phyloP scores from a whole-genome alignment of 1,140 invertebrate species.

The Drosophila athabasca region DNA sequence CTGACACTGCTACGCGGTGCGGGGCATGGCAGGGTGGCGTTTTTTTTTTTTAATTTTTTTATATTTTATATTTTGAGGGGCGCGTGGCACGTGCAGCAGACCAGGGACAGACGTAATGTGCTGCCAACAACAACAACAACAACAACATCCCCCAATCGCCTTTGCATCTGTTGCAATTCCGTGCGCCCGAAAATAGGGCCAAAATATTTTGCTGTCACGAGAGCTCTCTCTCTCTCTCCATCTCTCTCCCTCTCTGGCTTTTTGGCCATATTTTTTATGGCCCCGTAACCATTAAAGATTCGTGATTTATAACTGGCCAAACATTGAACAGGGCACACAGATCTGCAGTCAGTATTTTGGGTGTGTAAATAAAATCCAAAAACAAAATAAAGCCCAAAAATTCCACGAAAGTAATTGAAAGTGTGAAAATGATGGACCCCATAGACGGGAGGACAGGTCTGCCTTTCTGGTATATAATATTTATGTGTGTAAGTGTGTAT shows the following conservation, averaged over 20 bases:
- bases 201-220: slow-evolving; percentile 40
- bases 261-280: slow-evolving; percentile 41
- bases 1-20: slow-evolving; percentile 14
- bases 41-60: slow-evolving; percentile 13
- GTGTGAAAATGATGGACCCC: no score
- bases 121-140: no score
- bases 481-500: no score
- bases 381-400: slow-evolving; percentile 15
- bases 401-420: no score
- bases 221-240: no score
- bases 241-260: slow-evolving; percentile 1
- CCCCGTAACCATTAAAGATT: slow-evolving; percentile 55
- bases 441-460: no score
- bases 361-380: slow-evolving; percentile 8
- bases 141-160: slow-evolving; percentile 58
- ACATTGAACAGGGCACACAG: slow-evolving; percentile 21
- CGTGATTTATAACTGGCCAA: slow-evolving; percentile 59
- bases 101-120: slow-evolving; percentile 49
- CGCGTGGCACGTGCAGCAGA: slow-evolving; percentile 58
- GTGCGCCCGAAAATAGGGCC: slow-evolving; percentile 55
- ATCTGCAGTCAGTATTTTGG: slow-evolving; percentile 14
- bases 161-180: slow-evolving; percentile 71
- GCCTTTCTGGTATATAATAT: no score
- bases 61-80: slow-evolving; percentile 35
- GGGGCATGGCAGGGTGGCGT: slow-evolving; percentile 17